These are phyloP conservation scores for Carassius carassius DNA, from an alignment of 2,113 vertebrate genomes.

Conservation along the genomic window DNA sequence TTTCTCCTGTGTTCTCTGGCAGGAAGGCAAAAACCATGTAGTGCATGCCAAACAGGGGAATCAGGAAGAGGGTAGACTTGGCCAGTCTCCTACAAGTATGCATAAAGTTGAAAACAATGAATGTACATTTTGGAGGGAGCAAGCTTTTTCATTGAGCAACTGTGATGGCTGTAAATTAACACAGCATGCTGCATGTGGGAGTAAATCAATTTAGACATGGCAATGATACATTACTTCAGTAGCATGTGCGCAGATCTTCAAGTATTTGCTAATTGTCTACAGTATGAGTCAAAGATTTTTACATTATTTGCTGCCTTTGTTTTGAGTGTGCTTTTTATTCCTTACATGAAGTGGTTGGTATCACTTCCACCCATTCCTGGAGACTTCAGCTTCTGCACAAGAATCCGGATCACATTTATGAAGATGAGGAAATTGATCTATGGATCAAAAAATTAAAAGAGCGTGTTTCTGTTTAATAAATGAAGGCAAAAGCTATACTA, in stretches of 20 bases:
- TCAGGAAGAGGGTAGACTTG: constrained; percentile 93
- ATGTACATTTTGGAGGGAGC: background rate
- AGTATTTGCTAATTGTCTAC: background rate
- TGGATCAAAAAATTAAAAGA: background rate
- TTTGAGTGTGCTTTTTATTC: background rate
- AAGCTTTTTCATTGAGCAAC: background rate
- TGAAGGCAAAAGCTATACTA: background rate
- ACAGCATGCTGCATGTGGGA: background rate
- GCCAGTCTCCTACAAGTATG: constrained; percentile 82
- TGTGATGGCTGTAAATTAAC: background rate
- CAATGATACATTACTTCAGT: background rate
- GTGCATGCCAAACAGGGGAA: constrained; percentile 94
- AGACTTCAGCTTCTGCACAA: constrained; percentile 78
- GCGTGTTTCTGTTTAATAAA: background rate
- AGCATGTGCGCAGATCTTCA: background rate
- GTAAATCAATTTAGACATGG: background rate
- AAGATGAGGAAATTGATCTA: constrained; percentile 80
- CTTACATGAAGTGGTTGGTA: constrained; percentile 76
- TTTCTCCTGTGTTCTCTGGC: constrained; percentile 82
- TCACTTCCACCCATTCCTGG: constrained; percentile 73
- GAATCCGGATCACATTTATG: constrained; percentile 77
- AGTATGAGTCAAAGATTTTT: background rate
- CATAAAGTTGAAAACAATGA: background rate
- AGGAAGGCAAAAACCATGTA: constrained; percentile 94
- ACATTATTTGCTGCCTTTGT: background rate